A percentile compares a stretch with the other conserved stretches of the same genome.
These are phyloP conservation scores for Hydractinia echinata DNA, from an alignment of 30 jellyfish, hydroid and myxozoan genomes.

Conservation along the genomic window DNA sequence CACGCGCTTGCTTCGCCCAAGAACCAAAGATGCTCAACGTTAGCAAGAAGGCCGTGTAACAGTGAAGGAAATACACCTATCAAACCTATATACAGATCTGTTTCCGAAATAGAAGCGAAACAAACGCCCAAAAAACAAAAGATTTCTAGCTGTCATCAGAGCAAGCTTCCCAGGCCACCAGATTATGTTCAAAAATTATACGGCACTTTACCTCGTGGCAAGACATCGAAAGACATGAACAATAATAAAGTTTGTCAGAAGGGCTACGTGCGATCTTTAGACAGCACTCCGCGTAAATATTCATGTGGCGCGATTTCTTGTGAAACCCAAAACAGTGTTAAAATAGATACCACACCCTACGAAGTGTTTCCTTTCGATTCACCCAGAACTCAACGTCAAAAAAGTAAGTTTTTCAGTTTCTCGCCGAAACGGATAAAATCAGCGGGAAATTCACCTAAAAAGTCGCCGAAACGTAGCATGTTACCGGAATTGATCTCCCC, in stretches of 20 bases:
- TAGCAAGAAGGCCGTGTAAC: background rate
- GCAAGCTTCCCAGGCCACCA: background rate
- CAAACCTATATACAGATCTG: background rate
- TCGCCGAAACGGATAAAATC: conserved; percentile 1
- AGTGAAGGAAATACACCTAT: background rate
- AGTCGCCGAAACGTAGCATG: conserved; percentile 11
- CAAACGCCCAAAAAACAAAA: conserved; percentile 1
- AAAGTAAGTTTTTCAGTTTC: background rate
- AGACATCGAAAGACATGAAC: background rate
- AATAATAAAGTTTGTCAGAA: background rate
- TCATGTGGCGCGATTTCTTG: background rate
- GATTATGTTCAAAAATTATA: conserved; percentile 18
- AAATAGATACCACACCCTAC: too few species aligned
- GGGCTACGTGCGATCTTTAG: background rate
- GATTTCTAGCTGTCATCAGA: background rate
- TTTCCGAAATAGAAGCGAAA: background rate
- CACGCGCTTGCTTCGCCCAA: background rate
- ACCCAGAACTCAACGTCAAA: conserved; percentile 5
- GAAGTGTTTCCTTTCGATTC: conserved; percentile 12
- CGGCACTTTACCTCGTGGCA: conserved; percentile 1
- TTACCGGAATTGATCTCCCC: background rate
- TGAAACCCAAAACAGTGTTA: too few species aligned
- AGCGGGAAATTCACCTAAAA: conserved; percentile 30
- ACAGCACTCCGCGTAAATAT: conserved; percentile 20
- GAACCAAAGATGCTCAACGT: background rate